phyloP scores from a whole-genome alignment of 2,888 invertebrate genomes.

The Mactromeris polynyma region DNA sequence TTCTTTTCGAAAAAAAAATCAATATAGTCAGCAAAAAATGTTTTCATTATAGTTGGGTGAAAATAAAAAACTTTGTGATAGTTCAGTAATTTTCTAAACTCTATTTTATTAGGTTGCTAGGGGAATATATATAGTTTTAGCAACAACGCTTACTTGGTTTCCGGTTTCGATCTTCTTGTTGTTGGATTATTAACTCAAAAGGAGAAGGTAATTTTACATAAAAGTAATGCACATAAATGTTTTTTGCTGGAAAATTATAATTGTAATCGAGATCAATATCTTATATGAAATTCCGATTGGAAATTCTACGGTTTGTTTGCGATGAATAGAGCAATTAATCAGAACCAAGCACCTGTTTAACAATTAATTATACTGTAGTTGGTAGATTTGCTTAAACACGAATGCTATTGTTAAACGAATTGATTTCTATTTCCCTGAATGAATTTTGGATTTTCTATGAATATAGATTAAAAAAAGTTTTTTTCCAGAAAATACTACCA shows the following conservation, averaged over 20 bases:
- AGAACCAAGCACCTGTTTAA: not conserved
- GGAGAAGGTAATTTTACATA: not conserved
- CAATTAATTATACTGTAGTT: not conserved
- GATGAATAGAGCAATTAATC: not conserved
- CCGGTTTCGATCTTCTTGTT: constrained; percentile 53
- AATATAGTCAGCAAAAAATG: not conserved
- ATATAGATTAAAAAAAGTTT: too few relatives aligned
- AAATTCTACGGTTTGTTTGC: not conserved
- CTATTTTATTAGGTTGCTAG: constrained; percentile 11
- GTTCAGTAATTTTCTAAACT: not conserved
- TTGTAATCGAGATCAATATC: not conserved
- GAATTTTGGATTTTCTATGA: too few relatives aligned
- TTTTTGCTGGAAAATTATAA: not conserved
- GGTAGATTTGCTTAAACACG: not conserved
- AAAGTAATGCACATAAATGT: not conserved
- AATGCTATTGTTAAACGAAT: not conserved
- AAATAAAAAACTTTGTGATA: not conserved
- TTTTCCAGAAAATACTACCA: too few relatives aligned
- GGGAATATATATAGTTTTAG: constrained; percentile 43
- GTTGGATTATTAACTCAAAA: not conserved
- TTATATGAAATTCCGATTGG: not conserved
- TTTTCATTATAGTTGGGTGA: not conserved
- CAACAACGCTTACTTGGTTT: constrained; percentile 59
- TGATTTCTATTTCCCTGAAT: too few relatives aligned
- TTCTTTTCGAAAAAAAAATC: not conserved